Percentiles rank a stretch among this genome's conserved stretches.
Conservation (phyloP, 1,140 invertebrate genomes). For the Hylyphantes graminicola region DNA sequence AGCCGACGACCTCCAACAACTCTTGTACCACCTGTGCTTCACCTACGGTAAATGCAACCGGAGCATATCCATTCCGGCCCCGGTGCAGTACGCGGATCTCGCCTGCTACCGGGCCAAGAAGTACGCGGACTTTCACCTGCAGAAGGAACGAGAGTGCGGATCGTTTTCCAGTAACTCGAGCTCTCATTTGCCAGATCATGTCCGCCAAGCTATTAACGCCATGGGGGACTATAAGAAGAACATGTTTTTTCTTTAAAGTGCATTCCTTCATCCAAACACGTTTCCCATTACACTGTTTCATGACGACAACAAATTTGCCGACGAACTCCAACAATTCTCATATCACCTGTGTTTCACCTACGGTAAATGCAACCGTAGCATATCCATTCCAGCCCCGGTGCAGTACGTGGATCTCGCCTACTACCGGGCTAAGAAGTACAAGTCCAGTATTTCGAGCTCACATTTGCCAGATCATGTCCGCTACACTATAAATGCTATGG, state of each 20-base stretch:
- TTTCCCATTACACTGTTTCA: conserved; percentile 62
- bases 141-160: neutral
- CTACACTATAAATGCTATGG: conserved; percentile 11
- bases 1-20: conserved; percentile 60
- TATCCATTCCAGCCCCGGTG: conserved; percentile 64
- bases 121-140: conserved; percentile 37
- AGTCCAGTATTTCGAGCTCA: neutral
- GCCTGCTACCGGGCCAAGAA: conserved; percentile 63
- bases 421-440: conserved; percentile 59
- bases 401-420: conserved; percentile 65
- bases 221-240: conserved; percentile 5
- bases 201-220: neutral
- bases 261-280: too few relatives aligned
- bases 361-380: conserved; percentile 58
- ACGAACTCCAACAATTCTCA: conserved; percentile 61
- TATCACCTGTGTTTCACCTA: conserved; percentile 64
- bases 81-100: conserved; percentile 65
- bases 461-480: conserved; percentile 6
- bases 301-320: conserved; percentile 61
- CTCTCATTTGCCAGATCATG: conserved; percentile 11
- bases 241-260: conserved; percentile 28
- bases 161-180: neutral
- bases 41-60: conserved; percentile 60
- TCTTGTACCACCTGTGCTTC: conserved; percentile 63
- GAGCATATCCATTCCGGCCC: conserved; percentile 64